Evolutionary conservation across 2,888 invertebrate genomes (phyloP), one percentile per base, ranked within the genome.

Genomic region (Cosmorhoe ocellata): DNA sequence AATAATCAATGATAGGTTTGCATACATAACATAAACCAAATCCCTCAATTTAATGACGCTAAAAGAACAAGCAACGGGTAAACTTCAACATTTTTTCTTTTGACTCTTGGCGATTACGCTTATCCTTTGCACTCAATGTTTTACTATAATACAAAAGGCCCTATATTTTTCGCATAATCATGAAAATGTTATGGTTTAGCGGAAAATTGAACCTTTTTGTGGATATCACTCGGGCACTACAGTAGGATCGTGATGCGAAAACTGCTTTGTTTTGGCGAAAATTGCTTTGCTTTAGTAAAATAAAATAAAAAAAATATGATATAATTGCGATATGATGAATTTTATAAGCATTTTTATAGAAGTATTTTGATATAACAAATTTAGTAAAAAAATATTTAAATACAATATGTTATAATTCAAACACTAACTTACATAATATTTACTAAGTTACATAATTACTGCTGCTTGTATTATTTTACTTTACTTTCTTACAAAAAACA

Each of bases 121-220:
- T 34, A 52, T 42, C 42, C 30, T 38, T 47, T 34, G 36, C 43
- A 39, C 38, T 42, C 30, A 18, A 46, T 46, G 44, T 54, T 55
- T 56, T 56, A 52, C 51, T 53, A 58, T 68, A 63, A 74, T 69
- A 75, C 67, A 61, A 73, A 71, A 72, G 66, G 67, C 71, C 67
- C 64, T 71, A 71, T 71, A 68, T 67, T 61, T 61, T 60, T 69
- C 69, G 71, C 71, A 79, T 81, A 76, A 79, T 76, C 74, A 73
- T 76, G 76, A 79, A 77, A 82, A 78, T 74, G 76, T 74, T 79
- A 76, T 75, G 73, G 73, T 61, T 70, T 76, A 71, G 71, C 66
- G 67, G 71, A 68, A 74, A 77, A 77, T 78, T 73, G 78, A 74
- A 74, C 70, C 71, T 70, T 76, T 78, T 74, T 69, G 67, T 63